Evolutionary conservation across 2,113 vertebrate genomes (phyloP).

Genomic region (Tricholaema leucomelas): DNA sequence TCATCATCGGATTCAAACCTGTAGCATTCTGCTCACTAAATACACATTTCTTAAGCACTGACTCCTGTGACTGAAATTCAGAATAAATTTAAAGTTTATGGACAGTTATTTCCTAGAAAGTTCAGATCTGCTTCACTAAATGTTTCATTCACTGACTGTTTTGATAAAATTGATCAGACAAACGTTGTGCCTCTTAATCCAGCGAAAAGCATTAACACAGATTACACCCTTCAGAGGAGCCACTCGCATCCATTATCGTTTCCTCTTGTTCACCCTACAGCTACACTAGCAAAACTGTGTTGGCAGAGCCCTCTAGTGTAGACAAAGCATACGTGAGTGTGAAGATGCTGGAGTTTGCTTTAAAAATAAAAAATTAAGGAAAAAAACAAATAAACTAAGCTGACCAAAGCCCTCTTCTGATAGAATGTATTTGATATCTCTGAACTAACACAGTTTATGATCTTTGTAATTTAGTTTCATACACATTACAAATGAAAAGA

Average conservation of each 20-base stretch:
- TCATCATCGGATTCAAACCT: not conserved
- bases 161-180: not conserved
- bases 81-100: not conserved
- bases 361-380: not conserved
- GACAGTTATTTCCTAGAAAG: not conserved
- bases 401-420: not conserved
- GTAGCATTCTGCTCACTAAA: not conserved
- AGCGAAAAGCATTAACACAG: not conserved
- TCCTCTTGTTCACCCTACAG: accelerated
- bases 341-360: not conserved
- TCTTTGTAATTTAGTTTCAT: not conserved
- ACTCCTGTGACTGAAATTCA: not conserved
- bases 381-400: not conserved
- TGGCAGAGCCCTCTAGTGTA: conserved; percentile 42
- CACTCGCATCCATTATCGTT: not conserved
- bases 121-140: not conserved
- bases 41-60: not conserved
- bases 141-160: not conserved
- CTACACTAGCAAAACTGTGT: not conserved
- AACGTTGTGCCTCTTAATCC: not conserved
- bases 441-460: not conserved
- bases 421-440: accelerated
- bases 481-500: not conserved
- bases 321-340: accelerated
- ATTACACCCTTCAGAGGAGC: not conserved